phyloP scores from a whole-genome alignment of 1,140 invertebrate genomes.

The Zaprionus ornatus region DNA sequence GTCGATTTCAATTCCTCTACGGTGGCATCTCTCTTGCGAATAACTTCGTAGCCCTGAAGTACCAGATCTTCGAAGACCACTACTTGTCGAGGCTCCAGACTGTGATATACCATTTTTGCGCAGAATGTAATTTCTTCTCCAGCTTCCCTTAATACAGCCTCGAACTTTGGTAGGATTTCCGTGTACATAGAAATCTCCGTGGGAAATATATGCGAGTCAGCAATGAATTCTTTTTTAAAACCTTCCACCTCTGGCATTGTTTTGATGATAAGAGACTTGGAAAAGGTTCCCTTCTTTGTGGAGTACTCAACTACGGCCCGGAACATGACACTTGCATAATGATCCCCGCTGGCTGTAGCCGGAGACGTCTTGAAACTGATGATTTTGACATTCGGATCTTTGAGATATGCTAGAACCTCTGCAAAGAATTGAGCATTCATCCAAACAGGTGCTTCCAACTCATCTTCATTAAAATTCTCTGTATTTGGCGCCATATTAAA shows the following conservation, averaged over 20 bases:
- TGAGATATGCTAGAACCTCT: conserved; percentile 35
- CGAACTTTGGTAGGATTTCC: conserved; percentile 55
- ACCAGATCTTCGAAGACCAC: conserved; percentile 68
- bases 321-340: conserved; percentile 75
- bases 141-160: conserved; percentile 39
- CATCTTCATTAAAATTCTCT: conserved; percentile 51
- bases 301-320: conserved; percentile 40
- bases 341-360: conserved; percentile 66
- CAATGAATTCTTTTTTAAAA: conserved; percentile 56
- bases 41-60: conserved; percentile 35
- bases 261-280: conserved; percentile 59
- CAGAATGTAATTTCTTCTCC: conserved; percentile 48
- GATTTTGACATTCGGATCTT: conserved; percentile 30
- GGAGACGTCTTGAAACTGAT: conserved; percentile 43
- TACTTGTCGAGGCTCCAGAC: conserved; percentile 50
- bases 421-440: conserved; percentile 55
- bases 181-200: conserved; percentile 68
- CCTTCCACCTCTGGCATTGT: conserved; percentile 63
- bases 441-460: conserved; percentile 61
- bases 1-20: conserved; percentile 34
- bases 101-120: conserved; percentile 46
- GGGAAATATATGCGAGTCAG: conserved; percentile 44
- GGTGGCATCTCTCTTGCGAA: conserved; percentile 39
- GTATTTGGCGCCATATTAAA: conserved; percentile 35
- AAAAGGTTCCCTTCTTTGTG: neutral